Percentiles rank a stretch among this genome's conserved stretches.
Conservation (phyloP, 2,113 vertebrate genomes). For the Raphicerus campestris region DNA sequence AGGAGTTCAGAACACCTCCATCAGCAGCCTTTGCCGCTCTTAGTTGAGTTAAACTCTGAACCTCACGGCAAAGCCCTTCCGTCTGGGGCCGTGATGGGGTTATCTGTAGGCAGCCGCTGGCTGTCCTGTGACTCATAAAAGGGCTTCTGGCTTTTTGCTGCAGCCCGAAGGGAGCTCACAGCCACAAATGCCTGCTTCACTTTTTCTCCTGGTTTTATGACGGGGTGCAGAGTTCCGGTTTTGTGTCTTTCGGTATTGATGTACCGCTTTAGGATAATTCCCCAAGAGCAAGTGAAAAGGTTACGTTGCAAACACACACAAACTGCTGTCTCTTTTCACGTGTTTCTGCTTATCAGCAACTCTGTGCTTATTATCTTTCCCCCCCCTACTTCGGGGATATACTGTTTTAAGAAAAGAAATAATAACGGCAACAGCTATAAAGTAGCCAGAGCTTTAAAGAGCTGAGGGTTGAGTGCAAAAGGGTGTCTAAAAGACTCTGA, state of each 20-base stretch:
- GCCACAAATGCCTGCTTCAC: neutral
- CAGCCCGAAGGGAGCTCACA: neutral
- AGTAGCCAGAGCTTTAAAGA: neutral
- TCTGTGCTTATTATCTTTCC: neutral
- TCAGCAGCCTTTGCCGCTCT: neutral
- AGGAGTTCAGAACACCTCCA: neutral
- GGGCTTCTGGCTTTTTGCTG: neutral
- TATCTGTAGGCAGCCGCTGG: neutral
- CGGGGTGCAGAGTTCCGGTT: neutral
- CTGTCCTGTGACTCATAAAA: neutral
- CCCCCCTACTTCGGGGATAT: neutral
- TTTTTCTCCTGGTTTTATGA: neutral
- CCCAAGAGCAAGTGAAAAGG: neutral
- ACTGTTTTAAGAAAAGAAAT: neutral
- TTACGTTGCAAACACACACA: no score
- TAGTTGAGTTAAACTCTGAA: neutral
- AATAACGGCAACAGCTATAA: neutral
- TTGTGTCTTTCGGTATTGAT: neutral
- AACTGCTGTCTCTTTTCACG: neutral
- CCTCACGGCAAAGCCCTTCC: neutral
- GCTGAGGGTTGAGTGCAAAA: neutral
- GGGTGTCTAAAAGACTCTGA: neutral
- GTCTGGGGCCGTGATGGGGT: fast-evolving
- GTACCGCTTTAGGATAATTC: neutral
- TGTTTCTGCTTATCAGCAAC: neutral